Conservation (phyloP, 1,140 invertebrate species). For the Orussus abietinus region DNA sequence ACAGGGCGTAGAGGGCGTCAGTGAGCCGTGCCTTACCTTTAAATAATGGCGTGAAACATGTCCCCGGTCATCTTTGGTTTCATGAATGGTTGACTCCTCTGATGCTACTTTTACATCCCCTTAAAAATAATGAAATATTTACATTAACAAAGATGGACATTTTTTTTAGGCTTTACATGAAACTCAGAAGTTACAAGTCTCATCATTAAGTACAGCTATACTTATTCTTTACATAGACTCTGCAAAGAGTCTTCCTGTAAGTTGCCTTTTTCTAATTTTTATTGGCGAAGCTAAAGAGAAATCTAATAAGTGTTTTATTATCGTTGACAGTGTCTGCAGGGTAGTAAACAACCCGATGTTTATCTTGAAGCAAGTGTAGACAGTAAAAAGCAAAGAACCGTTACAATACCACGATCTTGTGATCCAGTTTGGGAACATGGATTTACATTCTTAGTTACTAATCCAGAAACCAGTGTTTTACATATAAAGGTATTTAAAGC, state of each 20-base stretch:
- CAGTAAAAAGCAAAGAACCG: constrained; percentile 66
- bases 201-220: constrained; percentile 71
- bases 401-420: constrained; percentile 67
- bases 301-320: too few relatives aligned
- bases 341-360: constrained; percentile 75
- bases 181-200: constrained; percentile 70
- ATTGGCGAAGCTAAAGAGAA: too few relatives aligned
- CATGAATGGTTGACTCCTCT: too few relatives aligned
- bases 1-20: too few relatives aligned
- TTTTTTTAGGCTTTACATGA: constrained; percentile 65
- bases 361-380: constrained; percentile 69
- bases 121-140: too few relatives aligned
- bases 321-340: constrained; percentile 55
- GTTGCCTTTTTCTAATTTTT: constrained; percentile 29
- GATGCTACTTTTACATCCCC: too few relatives aligned
- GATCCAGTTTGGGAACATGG: constrained; percentile 76
- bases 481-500: constrained; percentile 62
- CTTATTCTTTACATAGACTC: constrained; percentile 86
- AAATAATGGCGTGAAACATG: too few relatives aligned
- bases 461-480: constrained; percentile 82
- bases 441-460: constrained; percentile 85
- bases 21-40: too few relatives aligned
- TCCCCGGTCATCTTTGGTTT: too few relatives aligned
- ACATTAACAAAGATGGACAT: constrained; percentile 2
- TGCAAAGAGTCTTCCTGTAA: constrained; percentile 84